Evolutionary conservation across 2,113 vertebrate genomes (phyloP).

Genomic region (Sinosuthora webbiana): DNA sequence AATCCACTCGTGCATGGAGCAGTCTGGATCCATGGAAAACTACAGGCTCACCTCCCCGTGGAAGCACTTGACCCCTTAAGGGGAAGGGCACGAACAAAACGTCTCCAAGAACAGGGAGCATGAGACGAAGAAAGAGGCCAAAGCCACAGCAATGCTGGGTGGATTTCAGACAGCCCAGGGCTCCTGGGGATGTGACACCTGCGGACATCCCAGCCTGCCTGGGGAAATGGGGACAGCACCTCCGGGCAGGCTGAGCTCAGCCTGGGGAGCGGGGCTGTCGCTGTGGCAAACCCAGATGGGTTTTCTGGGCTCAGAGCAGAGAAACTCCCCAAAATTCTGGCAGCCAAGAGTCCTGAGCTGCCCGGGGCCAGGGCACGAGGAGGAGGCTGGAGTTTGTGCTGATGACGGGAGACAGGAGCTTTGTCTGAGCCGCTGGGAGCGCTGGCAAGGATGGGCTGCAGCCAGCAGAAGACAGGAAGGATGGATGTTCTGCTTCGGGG

Average conservation of each 20-base stretch:
- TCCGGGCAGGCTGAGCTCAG: background rate
- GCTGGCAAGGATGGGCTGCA: background rate
- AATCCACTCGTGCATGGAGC: background rate
- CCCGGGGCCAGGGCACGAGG: background rate
- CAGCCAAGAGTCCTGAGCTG: background rate
- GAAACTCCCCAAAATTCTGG: background rate
- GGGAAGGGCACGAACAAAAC: background rate
- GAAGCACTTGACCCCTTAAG: slow-evolving; percentile 25
- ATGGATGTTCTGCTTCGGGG: background rate
- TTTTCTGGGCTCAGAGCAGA: background rate
- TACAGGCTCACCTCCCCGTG: background rate
- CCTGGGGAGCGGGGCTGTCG: rapidly evolving
- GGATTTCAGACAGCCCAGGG: background rate
- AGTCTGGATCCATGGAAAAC: background rate
- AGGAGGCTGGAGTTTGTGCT: background rate
- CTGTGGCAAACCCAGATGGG: background rate
- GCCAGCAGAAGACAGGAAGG: background rate
- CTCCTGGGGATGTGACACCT: background rate
- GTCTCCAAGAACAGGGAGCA: background rate
- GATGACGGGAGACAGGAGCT: rapidly evolving
- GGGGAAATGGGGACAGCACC: background rate
- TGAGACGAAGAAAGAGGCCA: background rate
- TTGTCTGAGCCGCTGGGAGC: background rate
- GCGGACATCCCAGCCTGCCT: background rate
- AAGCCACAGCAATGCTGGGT: background rate